phyloP scores from a whole-genome alignment of 2,797 vertebrate genomes.

The Centroberyx gerrardi region DNA sequence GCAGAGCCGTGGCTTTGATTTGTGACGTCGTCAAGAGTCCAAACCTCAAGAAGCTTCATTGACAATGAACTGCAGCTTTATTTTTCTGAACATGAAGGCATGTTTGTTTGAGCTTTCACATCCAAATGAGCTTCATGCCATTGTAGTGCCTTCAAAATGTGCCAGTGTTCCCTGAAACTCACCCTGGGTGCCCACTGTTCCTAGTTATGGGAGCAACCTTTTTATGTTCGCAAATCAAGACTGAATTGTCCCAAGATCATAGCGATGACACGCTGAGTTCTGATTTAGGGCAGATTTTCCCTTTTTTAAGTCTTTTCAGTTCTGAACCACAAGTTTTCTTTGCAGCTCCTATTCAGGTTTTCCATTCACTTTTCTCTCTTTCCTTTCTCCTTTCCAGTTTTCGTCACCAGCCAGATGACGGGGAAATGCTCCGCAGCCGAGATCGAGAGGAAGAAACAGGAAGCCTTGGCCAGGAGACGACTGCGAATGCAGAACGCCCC shows the following conservation, averaged over 20 bases:
- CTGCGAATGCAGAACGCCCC: slow-evolving; percentile 81
- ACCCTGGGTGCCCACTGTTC: slow-evolving; percentile 23
- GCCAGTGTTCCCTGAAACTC: no score
- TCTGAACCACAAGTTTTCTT: not conserved
- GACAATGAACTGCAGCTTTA: slow-evolving; percentile 43
- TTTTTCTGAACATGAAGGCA: slow-evolving; percentile 36
- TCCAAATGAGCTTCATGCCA: slow-evolving; percentile 14
- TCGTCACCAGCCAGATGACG: slow-evolving; percentile 82
- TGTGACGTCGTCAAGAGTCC: slow-evolving; percentile 51
- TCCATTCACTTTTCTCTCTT: slow-evolving; percentile 30
- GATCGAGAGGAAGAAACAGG: slow-evolving; percentile 94
- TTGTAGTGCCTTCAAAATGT: no score
- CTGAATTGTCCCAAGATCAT: slow-evolving; percentile 12
- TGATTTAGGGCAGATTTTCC: slow-evolving; percentile 3
- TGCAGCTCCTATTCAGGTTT: slow-evolving; percentile 7
- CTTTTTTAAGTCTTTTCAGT: not conserved
- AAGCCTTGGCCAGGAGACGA: slow-evolving; percentile 91
- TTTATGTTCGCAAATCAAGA: slow-evolving; percentile 53
- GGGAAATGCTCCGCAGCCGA: slow-evolving; percentile 90
- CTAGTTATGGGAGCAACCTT: slow-evolving; percentile 24
- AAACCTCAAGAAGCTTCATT: slow-evolving; percentile 64
- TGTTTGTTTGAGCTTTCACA: slow-evolving; percentile 13
- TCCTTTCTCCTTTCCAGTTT: slow-evolving; percentile 80
- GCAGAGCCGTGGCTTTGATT: slow-evolving; percentile 59
- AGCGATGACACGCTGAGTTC: not conserved